Percentiles rank a stretch among this genome's conserved stretches.
Conservation (phyloP, 2,797 vertebrate genomes). For the Champsocephalus gunnari region DNA sequence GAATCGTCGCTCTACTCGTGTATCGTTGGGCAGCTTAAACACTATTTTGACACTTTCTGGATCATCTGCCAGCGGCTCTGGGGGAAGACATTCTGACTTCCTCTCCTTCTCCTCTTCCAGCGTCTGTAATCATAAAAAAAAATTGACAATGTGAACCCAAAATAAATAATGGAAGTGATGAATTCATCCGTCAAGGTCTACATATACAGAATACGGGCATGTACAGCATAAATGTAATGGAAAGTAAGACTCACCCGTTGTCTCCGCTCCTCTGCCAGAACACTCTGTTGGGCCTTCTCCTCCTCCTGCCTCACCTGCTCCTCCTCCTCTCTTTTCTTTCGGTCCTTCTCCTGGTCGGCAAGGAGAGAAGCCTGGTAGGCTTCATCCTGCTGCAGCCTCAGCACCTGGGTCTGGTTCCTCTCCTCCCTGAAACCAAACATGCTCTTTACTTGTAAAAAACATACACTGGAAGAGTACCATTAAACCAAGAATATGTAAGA, state of each 20-base stretch:
- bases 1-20: slow-evolving; percentile 96
- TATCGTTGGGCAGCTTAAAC: slow-evolving; percentile 98
- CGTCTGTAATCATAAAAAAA: slow-evolving; percentile 82
- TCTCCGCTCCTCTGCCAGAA: slow-evolving; percentile 92
- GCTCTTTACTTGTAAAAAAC: background rate
- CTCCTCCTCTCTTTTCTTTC: slow-evolving; percentile 93
- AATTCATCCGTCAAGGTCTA: background rate
- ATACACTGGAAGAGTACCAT: background rate
- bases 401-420: slow-evolving; percentile 97
- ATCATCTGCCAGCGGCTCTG: slow-evolving; percentile 93
- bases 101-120: slow-evolving; percentile 98
- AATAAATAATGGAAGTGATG: background rate
- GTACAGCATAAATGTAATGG: background rate
- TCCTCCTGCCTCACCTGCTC: slow-evolving; percentile 93
- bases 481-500: too few species aligned
- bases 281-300: slow-evolving; percentile 92
- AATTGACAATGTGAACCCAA: background rate
- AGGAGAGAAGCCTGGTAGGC: slow-evolving; percentile 93
- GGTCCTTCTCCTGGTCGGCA: slow-evolving; percentile 97
- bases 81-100: slow-evolving; percentile 95
- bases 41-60: slow-evolving; percentile 97
- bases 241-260: slow-evolving; percentile 84
- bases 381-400: slow-evolving; percentile 98
- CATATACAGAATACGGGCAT: background rate
- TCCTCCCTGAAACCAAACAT: slow-evolving; percentile 88